Evolutionary conservation across 2,113 vertebrate genomes (phyloP), one percentile per base, ranked within the genome.

Genomic region (Syrmaticus mikado): DNA sequence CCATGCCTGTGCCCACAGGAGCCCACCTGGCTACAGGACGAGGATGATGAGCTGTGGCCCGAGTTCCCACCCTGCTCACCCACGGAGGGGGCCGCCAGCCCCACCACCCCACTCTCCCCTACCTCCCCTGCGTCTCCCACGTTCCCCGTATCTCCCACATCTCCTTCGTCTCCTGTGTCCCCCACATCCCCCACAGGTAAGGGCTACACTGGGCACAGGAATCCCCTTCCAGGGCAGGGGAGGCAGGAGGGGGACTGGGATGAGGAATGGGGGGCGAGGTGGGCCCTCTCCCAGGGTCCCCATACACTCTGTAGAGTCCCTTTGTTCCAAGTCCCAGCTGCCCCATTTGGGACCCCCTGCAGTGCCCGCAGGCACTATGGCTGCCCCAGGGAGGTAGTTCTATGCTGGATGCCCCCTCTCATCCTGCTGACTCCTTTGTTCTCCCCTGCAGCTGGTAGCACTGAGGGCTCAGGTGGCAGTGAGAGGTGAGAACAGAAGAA

Each of bases 51-150:
- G 84, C 87, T 64, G 58, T 96, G 96, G 96, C 92, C 92, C 3
- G 95, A 95, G 87, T 91, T 93, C 41, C 34, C 62, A 40, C 94
- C 97, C 50, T 87, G 94, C 81, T 96, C 90, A 6, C 95, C 97
- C 0, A 94, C 95, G 6, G 94, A 83, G 12, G 95, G 87, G 77
- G 91, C 81, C 1, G 86, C 96, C 84, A 97, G 95, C 81, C 97
- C 96, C 67, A 95, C 81, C 0, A 30, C 82, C 11, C 50, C 82
- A 1, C 3, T 41, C 36, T 71, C 79, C 21, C 76, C 76, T 3
- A 21, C 50, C 2, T 27, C 68, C 40, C 70, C 70, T 2, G 5
- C 6, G 1, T 60, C 61, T 4, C 78, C 78, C 53, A 55, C 53
- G 5, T 55, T 32, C 16, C 53, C 53, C 3, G 7, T 55, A 30